Conservation (phyloP, 2,888 invertebrate species). For the Automeris io region DNA sequence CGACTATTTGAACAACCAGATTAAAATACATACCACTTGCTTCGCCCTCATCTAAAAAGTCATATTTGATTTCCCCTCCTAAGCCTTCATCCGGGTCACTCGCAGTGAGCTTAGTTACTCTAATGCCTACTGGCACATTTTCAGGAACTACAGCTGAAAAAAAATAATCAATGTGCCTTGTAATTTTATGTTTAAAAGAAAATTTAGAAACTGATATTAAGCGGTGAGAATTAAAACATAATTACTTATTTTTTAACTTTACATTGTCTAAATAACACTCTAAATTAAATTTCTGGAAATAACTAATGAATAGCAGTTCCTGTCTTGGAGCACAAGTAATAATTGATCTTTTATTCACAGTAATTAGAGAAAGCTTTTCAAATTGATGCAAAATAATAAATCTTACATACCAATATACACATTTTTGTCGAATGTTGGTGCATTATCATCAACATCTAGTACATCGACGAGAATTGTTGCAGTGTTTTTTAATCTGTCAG, state of each 20-base stretch:
- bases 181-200: no score
- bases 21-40: slow-evolving; percentile 73
- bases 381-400: no score
- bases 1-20: neutral
- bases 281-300: no score
- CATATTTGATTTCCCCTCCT: slow-evolving; percentile 83
- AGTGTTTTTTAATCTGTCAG: slow-evolving; percentile 80
- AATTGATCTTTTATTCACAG: no score
- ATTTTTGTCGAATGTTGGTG: slow-evolving; percentile 80
- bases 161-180: no score
- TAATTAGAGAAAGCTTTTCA: no score
- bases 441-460: slow-evolving; percentile 87
- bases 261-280: no score
- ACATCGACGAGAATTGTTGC: slow-evolving; percentile 82
- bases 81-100: slow-evolving; percentile 86
- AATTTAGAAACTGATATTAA: neutral
- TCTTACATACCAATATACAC: slow-evolving; percentile 70
- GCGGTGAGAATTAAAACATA: neutral
- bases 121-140: slow-evolving; percentile 81
- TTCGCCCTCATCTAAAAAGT: slow-evolving; percentile 84
- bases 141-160: slow-evolving; percentile 84
- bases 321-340: no score
- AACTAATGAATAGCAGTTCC: no score
- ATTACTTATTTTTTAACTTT: no score
- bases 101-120: slow-evolving; percentile 82